Conservation (phyloP, 2,797 vertebrate species). For the Takifugu rubripes region DNA sequence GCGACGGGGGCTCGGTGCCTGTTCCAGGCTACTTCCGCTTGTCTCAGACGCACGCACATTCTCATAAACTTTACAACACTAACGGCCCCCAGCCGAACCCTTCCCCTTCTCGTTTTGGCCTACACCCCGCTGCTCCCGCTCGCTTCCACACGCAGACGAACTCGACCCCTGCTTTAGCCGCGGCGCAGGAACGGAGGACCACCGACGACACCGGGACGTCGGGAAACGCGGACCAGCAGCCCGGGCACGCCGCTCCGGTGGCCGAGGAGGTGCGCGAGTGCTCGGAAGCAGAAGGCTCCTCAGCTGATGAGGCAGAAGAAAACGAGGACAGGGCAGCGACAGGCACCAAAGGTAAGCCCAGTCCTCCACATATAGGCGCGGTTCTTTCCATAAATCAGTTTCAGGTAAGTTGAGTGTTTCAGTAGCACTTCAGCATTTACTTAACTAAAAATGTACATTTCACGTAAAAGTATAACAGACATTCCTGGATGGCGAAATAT, state of each 20-base stretch:
- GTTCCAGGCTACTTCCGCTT: slow-evolving; percentile 98
- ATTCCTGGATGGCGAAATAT: no score
- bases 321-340: slow-evolving; percentile 83
- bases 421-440: slow-evolving; percentile 37
- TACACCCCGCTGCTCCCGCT: slow-evolving; percentile 77
- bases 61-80: slow-evolving; percentile 87
- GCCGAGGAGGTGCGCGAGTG: slow-evolving; percentile 85
- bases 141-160: slow-evolving; percentile 84
- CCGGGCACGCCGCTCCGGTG: slow-evolving; percentile 64
- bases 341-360: slow-evolving; percentile 83
- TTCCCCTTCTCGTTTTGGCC: slow-evolving; percentile 79
- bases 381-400: slow-evolving; percentile 20
- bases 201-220: slow-evolving; percentile 73
- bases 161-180: slow-evolving; percentile 70
- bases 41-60: slow-evolving; percentile 92
- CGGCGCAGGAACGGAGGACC: slow-evolving; percentile 78
- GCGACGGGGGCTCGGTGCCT: slow-evolving; percentile 81
- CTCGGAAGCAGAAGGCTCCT: slow-evolving; percentile 87
- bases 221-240: slow-evolving; percentile 60
- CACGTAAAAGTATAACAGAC: no score
- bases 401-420: slow-evolving; percentile 34
- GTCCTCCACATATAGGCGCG: slow-evolving; percentile 29
- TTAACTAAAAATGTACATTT: neutral
- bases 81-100: slow-evolving; percentile 80
- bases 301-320: slow-evolving; percentile 84